Evolutionary conservation across 1,140 invertebrate species (phyloP), one percentile per base, ranked within the genome.

Genomic region (Cataglyphis hispanica): DNA sequence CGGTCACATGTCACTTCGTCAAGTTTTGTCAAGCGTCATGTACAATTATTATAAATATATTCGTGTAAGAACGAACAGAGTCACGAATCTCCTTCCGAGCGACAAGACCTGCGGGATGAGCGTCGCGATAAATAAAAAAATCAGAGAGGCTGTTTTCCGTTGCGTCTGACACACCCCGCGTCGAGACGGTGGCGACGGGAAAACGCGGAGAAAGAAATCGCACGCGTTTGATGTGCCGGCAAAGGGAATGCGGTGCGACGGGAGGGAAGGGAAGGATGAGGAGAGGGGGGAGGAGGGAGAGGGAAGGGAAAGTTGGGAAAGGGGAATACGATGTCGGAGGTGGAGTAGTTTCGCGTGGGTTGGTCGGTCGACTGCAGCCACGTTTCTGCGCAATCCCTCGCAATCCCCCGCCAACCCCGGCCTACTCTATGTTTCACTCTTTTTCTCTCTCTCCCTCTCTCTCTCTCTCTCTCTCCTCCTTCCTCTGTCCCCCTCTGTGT

Each of bases 191-290:
- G 31, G 43, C 34, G 63, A 75, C 86, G 74, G 84, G 84, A 87
- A 92, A 86, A 87, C 66, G 78, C 87, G 69, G 87, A 81, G 83
- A 92, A 93, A 94, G 93, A 93, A 94, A 94, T 94, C 90, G 91
- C 70, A 74, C 89, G 92, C 92, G 93, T 95, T 95, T 95, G 94
- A 94, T 94, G 93, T 91, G 87, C 92, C 93, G 93, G 92, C 93
- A 94, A 95, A 94, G 93, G 86, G 90, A 91, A 84, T 69, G 64
- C 84, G 86, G 46, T 88, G 87, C 53, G 87, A 78, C 75, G 93
- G 85, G 92, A 90, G 11, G 69, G 1, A 19, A 67, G 31, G 81
- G 76, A 84, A 61, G 40, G 7, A n/a, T n/a, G n/a, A n/a, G n/a
- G 66, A 16, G 27, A 58, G 37, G 76, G 77, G 83, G 69, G 46